Conservation (phyloP, 2,888 invertebrate genomes). For the Nomada ruficornis region DNA sequence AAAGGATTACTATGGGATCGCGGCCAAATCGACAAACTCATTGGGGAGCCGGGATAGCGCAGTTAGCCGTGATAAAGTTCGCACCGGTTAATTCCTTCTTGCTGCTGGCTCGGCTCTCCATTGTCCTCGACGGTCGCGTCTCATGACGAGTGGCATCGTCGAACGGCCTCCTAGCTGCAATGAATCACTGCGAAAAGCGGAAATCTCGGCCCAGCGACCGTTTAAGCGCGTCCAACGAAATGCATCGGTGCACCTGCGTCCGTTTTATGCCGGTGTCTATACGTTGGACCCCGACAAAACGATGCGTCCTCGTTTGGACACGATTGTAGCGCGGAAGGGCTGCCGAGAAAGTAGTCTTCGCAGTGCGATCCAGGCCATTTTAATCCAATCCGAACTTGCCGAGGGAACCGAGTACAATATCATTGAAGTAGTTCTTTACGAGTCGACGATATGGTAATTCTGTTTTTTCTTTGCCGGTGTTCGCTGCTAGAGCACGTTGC, state of each 20-base stretch:
- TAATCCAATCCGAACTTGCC: not conserved
- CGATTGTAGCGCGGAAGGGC: not conserved
- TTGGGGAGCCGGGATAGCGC: constrained; percentile 17
- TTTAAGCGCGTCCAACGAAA: constrained; percentile 41
- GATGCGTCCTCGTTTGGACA: not conserved
- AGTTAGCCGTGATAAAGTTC: constrained; percentile 45
- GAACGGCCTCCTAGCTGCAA: constrained; percentile 48
- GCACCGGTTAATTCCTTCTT: constrained; percentile 57
- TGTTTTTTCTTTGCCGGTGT: constrained; percentile 7
- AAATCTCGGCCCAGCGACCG: constrained; percentile 37
- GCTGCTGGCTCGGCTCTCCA: constrained; percentile 52
- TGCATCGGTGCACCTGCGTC: constrained; percentile 24
- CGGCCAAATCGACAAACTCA: constrained; percentile 15
- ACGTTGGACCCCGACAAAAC: constrained; percentile 23
- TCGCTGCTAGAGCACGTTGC: not conserved
- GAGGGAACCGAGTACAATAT: constrained; percentile 22
- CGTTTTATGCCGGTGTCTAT: not conserved
- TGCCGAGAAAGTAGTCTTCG: constrained; percentile 16
- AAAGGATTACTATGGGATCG: too few species aligned
- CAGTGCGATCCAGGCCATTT: not conserved
- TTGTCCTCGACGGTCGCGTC: constrained; percentile 52
- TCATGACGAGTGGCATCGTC: constrained; percentile 58
- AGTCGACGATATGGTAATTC: constrained; percentile 18
- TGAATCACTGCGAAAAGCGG: constrained; percentile 57
- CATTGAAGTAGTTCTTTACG: not conserved